Evolutionary conservation across 2,797 vertebrate species (phyloP), one percentile per base, ranked within the genome.

Genomic region (Liasis olivaceus): DNA sequence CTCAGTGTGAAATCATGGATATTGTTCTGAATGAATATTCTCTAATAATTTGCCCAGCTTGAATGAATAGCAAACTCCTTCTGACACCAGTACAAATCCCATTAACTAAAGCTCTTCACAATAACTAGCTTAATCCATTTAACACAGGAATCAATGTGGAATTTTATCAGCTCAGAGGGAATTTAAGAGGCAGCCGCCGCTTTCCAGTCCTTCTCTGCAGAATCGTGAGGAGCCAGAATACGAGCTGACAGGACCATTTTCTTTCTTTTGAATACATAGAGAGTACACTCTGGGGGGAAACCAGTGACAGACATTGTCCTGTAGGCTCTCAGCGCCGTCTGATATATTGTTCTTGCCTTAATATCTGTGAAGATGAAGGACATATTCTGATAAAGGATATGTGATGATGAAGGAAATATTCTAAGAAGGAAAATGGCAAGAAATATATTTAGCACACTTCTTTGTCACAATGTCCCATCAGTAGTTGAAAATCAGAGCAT

Each of bases 71-170:
- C 89, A 63, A 63, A 42, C 89, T 77, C 62, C 89, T 87, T 93
- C 62, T 26, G 63, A 77, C 22, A 47, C 42, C 63, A 51, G 89
- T 87, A 64, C 51, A 72, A 63, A 88, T 90, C 85, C 89, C 85
- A 87, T 93, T 93, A 93, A 90, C 85, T 87, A 88, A 93, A 90
- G 89, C 85, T 81, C 92, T 87, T 85, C 85, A 63, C 42, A 90
- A 93, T 93, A 90, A 93, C 87, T 90, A 51, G 66, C 66, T 90
- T 90, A 90, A 93, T 93, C 85, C 66, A 24, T 81, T 93, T 84
- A 93, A 64, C 22, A 42, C n/a, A 8, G 24, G 54, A 87, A 90
- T 93, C 92, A 90, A 64, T 87, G 92, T 93, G 69, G 90, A 63
- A 28, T 90, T 69, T 77, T 12, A 66, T 81, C 26, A 54, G 84